phyloP scores from a whole-genome alignment of 2,113 vertebrate species.

The Pseudorasbora parva region DNA sequence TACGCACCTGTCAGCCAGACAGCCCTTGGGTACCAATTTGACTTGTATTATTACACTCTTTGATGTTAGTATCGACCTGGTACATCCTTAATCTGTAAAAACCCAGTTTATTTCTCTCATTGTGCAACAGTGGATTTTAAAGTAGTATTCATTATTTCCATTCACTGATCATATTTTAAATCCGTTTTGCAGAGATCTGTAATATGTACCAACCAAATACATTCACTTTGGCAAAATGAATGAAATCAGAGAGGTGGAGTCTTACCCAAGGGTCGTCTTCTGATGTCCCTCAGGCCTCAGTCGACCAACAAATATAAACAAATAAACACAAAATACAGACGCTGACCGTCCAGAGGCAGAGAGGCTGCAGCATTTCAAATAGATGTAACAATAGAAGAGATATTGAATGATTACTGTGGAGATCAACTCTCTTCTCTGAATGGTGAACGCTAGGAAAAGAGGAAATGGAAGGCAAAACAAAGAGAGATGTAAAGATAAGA shows the following conservation, averaged over 20 bases:
- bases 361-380: not conserved
- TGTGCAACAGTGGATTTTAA: not conserved
- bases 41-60: not conserved
- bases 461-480: not conserved
- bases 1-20: not conserved
- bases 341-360: slow-evolving; percentile 55
- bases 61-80: not conserved
- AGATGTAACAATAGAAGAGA: not conserved
- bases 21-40: not conserved
- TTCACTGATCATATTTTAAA: not conserved
- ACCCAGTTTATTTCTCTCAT: not conserved
- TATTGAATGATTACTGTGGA: not conserved
- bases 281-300: slow-evolving; percentile 52
- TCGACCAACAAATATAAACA: slow-evolving; percentile 52
- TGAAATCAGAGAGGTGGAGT: slow-evolving; percentile 67
- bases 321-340: slow-evolving; percentile 16
- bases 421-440: not conserved
- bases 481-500: not conserved
- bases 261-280: slow-evolving; percentile 70
- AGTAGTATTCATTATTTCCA: not conserved
- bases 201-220: slow-evolving; percentile 21
- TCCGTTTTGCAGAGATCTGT: not conserved
- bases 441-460: slow-evolving; percentile 5
- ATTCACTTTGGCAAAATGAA: slow-evolving; percentile 63
- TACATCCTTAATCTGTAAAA: not conserved